Percentiles rank a stretch among this genome's conserved stretches.
phyloP scores from a whole-genome alignment of 2,113 vertebrate species.

The Dipodomys stephensi region DNA sequence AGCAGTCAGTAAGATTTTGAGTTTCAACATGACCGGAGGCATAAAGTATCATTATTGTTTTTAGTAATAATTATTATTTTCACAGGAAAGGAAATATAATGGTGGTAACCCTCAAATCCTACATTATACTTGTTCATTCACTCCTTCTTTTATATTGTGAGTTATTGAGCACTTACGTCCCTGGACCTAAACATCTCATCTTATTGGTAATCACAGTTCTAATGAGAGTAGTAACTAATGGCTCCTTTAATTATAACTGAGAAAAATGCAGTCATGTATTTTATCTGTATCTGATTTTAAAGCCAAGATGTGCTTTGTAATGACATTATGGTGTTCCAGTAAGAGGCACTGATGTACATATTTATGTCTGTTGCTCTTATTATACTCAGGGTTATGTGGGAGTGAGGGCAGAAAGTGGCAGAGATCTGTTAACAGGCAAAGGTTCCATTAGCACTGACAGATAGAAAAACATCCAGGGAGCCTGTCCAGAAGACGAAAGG shows the following conservation, averaged over 20 bases:
- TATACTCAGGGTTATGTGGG: not conserved
- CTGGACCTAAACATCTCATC: not conserved
- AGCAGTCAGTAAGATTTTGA: not conserved
- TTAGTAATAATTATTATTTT: not conserved
- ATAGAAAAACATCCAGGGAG: slow-evolving; percentile 14
- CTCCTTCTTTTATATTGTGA: not conserved
- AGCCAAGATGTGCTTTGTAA: not conserved
- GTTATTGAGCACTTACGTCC: not conserved
- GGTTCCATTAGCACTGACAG: slow-evolving; percentile 20
- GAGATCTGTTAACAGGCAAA: not conserved
- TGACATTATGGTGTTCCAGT: not conserved
- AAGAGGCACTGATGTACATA: not conserved
- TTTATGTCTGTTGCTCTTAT: slow-evolving; percentile 21
- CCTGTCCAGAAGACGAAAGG: not conserved
- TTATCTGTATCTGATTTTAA: not conserved
- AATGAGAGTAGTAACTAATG: not conserved
- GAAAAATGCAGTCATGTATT: not conserved
- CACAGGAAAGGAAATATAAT: not conserved
- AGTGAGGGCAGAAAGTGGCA: not conserved
- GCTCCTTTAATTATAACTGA: not conserved
- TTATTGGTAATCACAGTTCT: not conserved
- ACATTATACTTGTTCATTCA: not conserved
- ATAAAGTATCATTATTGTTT: not conserved
- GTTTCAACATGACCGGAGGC: not conserved
- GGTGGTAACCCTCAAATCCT: not conserved